Base-by-base conservation (phyloP, 2,113 vertebrate species). In the Centrocercus urophasianus region DNA sequence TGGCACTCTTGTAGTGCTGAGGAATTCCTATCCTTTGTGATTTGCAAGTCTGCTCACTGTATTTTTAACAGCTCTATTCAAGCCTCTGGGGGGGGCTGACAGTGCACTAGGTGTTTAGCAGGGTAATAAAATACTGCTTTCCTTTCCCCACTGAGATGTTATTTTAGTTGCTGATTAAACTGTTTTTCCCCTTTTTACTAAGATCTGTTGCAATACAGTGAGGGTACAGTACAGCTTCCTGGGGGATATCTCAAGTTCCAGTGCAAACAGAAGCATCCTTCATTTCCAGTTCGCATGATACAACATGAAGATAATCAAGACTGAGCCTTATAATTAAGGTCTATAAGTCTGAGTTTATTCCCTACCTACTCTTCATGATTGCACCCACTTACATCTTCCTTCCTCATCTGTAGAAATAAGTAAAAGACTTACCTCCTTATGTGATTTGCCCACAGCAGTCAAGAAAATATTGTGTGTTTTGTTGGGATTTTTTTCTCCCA, bases 261-360 rank as follows among this genome's bases (percentile, higher is more conserved):
- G 0, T 18, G 42, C 60, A 8, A 22, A n/a, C 27, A 86, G 63
- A 43, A 47, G 17, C 6, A 0, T 42, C 0, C 8, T 1, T 13
- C 4, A 13, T 27, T 30, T 24, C 27, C 24, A n/a, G 34, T 52
- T 42, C 17, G n/a, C 42, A 8, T 2, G 19, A 45, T 20, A 34
- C 0, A 0, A 19, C 52, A 40, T 9, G 7, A 66, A 25, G 7
- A 56, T 6, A 71, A 20, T 1, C 56, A 61, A 36, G 60, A 77
- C 19, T 43, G 14, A 13, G 34, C 5, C 38, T 43, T n/a, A 8
- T 24, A 42, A 30, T 52, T 42, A 40, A 0, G 0, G 19, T 0
- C 71, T 28, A 50, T 8, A 6, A 76, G 11, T 40, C 9, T 3
- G 17, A 15, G 42, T 19, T 48, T 6, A 17, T 52, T 75, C 38